A percentile compares a stretch with the other conserved stretches of the same genome.
Conservation (phyloP, 2,113 vertebrate genomes). For the Mesitornis unicolor region DNA sequence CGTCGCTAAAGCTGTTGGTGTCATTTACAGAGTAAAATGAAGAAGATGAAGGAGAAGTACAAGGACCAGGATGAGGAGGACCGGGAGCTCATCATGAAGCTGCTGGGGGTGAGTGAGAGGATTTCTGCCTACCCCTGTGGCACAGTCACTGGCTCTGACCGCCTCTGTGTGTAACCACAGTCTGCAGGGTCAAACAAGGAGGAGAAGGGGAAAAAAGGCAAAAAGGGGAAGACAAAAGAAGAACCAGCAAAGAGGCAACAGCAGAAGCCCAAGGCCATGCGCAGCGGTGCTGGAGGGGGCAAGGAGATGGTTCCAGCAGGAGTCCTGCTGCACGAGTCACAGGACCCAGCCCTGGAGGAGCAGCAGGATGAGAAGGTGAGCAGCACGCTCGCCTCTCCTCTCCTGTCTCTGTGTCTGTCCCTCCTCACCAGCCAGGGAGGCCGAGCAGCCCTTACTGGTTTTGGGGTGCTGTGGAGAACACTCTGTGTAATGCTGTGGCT, state of each 20-base stretch:
- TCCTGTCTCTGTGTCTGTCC: accelerated
- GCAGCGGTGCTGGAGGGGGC: neutral
- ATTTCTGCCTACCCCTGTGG: neutral
- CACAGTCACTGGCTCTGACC: neutral
- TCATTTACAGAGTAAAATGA: conserved; percentile 88
- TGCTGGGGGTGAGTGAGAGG: conserved; percentile 84
- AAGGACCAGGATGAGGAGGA: conserved; percentile 98
- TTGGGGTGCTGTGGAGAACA: neutral
- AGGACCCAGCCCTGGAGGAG: conserved; percentile 68
- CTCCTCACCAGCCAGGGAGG: accelerated
- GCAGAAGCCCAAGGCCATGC: conserved; percentile 74
- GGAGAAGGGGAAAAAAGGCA: conserved; percentile 87
- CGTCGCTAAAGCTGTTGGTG: neutral
- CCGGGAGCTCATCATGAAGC: conserved; percentile 93
- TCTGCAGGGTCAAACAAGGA: conserved; percentile 88
- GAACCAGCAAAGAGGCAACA: conserved; percentile 74
- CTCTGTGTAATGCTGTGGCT: accelerated
- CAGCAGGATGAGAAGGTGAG: conserved; percentile 85
- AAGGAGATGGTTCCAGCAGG: conserved; percentile 24
- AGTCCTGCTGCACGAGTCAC: conserved; percentile 50
- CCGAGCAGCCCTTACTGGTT: neutral
- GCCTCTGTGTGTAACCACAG: conserved; percentile 49
- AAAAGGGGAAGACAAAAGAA: conserved; percentile 87
- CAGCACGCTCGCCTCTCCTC: neutral
- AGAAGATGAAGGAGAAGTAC: conserved; percentile 99